Base-by-base conservation (phyloP, 2,113 vertebrate genomes). In the Polyodon spathula region DNA sequence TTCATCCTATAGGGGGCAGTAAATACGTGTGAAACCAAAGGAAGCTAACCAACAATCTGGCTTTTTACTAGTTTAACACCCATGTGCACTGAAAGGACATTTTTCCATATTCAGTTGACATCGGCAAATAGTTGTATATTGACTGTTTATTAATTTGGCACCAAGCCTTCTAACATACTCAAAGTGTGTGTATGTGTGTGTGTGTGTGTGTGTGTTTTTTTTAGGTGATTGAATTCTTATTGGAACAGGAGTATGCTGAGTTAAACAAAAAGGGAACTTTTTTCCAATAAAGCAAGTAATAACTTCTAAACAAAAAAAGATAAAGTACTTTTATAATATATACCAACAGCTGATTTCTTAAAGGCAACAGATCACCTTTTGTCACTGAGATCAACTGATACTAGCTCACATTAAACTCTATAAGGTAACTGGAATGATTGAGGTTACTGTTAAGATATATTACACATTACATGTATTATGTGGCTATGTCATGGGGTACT, bases 1-100 rank as follows among this genome's bases (percentile, higher is more conserved):
- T 37, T 17, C n/a, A 6, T 8, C 58, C 63, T 46, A 14, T n/a
- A 56, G 63, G 52, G 63, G 63, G 63, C 58, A 60, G 51, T 60
- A 54, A 54, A 60, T 46, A 48, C 63, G 40, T 56, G 37, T 40
- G 17, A 54, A 65, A 60, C 53, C 10, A 50, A 50, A 50, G 5
- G 12, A n/a, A 6, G 12, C 48, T 6, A n/a, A 6, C 15, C 3
- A n/a, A n/a, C 48, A 50, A n/a, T 50, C 15, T 50, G 12, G 9
- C 48, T 14, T 10, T 10, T 50, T 50, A 50, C 12, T 50, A 3
- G 48, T 50, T 14, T 50, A 11, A 10, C 48, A 27, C 27, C 27
- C 27, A 27, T n/a, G 27, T 27, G 27, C 27, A 27, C 27, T 27
- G 27, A 27, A 27, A 27, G 27, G 27, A 27, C 27, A 27, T 27